Conservation (phyloP, 2,797 vertebrate species). For the Cynopterus sphinx region DNA sequence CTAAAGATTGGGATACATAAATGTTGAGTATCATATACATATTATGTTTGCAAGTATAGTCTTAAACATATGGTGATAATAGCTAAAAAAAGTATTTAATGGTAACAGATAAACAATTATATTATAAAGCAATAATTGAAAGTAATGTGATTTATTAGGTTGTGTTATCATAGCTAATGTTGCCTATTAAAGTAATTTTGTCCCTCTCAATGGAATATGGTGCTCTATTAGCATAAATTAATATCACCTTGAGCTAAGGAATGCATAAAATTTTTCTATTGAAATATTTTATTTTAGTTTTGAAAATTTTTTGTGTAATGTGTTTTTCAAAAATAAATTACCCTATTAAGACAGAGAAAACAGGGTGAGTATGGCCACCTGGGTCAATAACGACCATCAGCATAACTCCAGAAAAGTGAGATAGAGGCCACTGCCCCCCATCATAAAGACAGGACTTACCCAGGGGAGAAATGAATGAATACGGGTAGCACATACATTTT, state of each 20-base stretch:
- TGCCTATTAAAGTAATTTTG: constrained; percentile 11
- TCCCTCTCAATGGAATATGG: not conserved
- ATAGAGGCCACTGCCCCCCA: not conserved
- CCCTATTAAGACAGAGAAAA: not conserved
- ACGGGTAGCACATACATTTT: accelerated
- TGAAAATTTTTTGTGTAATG: not conserved
- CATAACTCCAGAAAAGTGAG: not conserved
- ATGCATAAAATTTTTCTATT: not conserved
- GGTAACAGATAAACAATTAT: not conserved
- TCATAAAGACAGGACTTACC: not conserved
- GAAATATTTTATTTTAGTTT: constrained; percentile 4
- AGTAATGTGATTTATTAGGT: not conserved
- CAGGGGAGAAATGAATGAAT: not conserved
- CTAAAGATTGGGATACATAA: constrained; percentile 44
- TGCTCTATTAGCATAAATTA: not conserved
- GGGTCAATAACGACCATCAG: not conserved
- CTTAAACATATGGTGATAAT: not conserved
- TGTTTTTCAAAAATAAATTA: not conserved
- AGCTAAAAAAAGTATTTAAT: not conserved
- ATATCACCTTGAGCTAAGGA: not conserved
- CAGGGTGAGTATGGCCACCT: not conserved
- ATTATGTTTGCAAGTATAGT: not conserved
- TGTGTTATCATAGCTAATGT: not conserved
- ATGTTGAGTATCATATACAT: not conserved
- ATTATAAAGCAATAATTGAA: constrained; percentile 20